Evolutionary conservation across 1,140 invertebrate species (phyloP).

Genomic region (Kradibia gibbosae): DNA sequence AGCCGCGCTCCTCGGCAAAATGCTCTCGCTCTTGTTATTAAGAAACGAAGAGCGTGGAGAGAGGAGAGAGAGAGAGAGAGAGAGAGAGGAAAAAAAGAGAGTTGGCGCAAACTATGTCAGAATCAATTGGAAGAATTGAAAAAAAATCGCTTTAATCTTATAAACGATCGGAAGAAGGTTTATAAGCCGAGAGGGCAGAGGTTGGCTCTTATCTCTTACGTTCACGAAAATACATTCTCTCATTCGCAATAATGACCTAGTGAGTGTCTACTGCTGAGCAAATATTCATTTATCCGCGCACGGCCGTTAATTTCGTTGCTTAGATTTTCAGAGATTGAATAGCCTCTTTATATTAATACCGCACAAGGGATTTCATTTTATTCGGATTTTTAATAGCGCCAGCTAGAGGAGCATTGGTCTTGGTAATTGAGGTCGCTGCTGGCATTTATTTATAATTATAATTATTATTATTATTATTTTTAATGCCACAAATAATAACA

Average conservation of each 20-base stretch:
- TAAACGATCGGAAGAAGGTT: slow-evolving; percentile 64
- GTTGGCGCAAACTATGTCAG: background rate
- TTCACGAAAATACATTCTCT: slow-evolving; percentile 65
- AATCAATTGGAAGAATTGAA: background rate
- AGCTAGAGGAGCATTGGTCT: background rate
- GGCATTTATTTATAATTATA: background rate
- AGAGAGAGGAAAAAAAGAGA: background rate
- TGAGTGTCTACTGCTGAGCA: background rate
- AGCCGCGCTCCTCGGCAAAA: no score
- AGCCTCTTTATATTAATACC: slow-evolving; percentile 58
- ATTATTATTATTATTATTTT: background rate
- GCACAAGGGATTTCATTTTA: slow-evolving; percentile 5
- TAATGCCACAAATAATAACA: no score
- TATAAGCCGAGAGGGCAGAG: slow-evolving; percentile 59
- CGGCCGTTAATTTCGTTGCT: background rate
- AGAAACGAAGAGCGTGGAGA: no score
- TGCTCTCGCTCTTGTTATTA: no score
- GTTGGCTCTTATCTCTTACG: slow-evolving; percentile 60
- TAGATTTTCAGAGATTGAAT: slow-evolving; percentile 65
- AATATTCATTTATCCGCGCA: background rate
- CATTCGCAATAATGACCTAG: slow-evolving; percentile 56
- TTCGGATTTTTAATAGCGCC: background rate
- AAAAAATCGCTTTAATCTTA: slow-evolving; percentile 45
- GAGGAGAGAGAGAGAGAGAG: no score
- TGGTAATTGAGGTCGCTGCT: background rate